phyloP scores from a whole-genome alignment of 2,113 vertebrate species.

The Prunella himalayana region DNA sequence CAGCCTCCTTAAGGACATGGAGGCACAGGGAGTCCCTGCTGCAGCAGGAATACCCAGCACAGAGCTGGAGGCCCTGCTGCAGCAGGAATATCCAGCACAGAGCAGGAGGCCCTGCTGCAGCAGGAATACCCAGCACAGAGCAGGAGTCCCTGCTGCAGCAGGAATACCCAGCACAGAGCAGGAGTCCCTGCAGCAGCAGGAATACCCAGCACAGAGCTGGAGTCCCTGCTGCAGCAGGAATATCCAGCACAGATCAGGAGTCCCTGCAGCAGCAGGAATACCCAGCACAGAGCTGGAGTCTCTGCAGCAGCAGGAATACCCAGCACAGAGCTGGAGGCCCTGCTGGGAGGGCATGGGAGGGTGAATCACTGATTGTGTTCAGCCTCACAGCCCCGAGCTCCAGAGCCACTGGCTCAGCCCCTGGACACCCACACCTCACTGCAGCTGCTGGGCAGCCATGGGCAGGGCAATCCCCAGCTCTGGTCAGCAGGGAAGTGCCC shows the following conservation, averaged over 20 bases:
- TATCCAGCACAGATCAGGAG: no score
- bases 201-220: no score
- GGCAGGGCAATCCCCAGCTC: not conserved
- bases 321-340: not conserved
- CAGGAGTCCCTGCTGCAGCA: no score
- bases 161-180: not conserved
- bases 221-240: no score
- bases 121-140: no score
- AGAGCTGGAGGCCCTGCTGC: accelerated
- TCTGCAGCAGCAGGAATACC: no score
- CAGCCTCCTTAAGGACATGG: accelerated
- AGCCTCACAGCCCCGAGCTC: not conserved
- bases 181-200: no score
- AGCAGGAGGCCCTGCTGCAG: no score
- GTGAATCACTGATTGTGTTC: not conserved
- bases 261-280: no score
- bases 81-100: no score
- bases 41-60: not conserved
- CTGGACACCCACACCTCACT: accelerated
- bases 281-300: not conserved
- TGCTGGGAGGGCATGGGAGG: accelerated
- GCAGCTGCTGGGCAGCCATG: not conserved
- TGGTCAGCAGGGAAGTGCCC: not conserved
- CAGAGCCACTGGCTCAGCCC: not conserved
- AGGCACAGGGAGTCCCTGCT: not conserved